Evolutionary conservation across 30 jellyfish, hydroid and myxozoan species (phyloP).

Genomic region (Catostylus mosaicus): DNA sequence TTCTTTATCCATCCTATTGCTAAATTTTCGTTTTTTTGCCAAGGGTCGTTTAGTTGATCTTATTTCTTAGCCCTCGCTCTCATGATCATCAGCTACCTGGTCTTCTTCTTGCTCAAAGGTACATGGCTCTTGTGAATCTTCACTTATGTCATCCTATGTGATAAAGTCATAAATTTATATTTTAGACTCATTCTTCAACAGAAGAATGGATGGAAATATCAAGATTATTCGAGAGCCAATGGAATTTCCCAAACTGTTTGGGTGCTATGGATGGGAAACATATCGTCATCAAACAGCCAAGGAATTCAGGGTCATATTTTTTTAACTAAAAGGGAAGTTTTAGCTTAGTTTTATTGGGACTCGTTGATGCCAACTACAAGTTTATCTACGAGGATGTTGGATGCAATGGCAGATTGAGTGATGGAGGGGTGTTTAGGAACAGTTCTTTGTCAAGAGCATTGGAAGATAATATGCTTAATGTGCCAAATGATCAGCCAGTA

Average conservation of each 20-base stretch:
- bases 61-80: too few species aligned
- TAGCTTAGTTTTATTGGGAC: slow-evolving; percentile 38
- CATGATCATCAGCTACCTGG: too few species aligned
- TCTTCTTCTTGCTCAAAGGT: too few species aligned
- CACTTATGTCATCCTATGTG: not conserved
- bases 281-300: slow-evolving; percentile 40
- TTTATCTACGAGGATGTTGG: slow-evolving; percentile 47
- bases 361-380: slow-evolving; percentile 42
- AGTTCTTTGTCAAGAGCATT: not conserved
- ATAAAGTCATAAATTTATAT: not conserved
- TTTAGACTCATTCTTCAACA: slow-evolving; percentile 20
- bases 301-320: slow-evolving; percentile 33
- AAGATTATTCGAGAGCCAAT: slow-evolving; percentile 1
- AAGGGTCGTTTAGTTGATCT: slow-evolving; percentile 3
- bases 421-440: slow-evolving; percentile 53
- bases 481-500: slow-evolving; percentile 2
- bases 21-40: slow-evolving; percentile 1
- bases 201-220: slow-evolving; percentile 41
- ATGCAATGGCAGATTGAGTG: slow-evolving; percentile 55
- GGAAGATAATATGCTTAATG: slow-evolving; percentile 2
- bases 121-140: too few species aligned
- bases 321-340: slow-evolving; percentile 44
- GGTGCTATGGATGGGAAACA: too few species aligned
- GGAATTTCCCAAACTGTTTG: slow-evolving; percentile 72
- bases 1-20: not conserved